phyloP scores from a whole-genome alignment of 2,797 vertebrate species.

The Poeciliopsis presidionis region DNA sequence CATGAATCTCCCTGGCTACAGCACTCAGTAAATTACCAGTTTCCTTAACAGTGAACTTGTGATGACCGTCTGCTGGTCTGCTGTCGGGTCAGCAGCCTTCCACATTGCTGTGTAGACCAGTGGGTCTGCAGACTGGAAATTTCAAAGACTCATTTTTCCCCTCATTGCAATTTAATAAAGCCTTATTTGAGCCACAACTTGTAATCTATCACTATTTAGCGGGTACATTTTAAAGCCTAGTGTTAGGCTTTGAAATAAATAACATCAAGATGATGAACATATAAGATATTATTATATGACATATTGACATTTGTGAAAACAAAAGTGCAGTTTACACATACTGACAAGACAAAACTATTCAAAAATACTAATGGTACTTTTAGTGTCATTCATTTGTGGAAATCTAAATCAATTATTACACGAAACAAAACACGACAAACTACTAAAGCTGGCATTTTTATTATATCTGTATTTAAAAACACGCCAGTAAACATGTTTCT shows the following conservation, averaged over 20 bases:
- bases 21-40: background rate
- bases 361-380: background rate
- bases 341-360: background rate
- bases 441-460: background rate
- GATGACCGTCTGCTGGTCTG: background rate
- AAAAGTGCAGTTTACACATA: background rate
- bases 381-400: background rate
- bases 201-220: background rate
- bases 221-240: background rate
- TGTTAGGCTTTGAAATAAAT: background rate
- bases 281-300: background rate
- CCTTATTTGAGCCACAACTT: background rate
- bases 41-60: background rate
- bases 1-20: background rate
- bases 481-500: background rate
- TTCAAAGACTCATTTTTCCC: background rate
- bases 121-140: background rate
- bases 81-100: background rate
- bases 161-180: background rate
- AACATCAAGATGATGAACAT: background rate
- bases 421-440: background rate
- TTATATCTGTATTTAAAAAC: background rate
- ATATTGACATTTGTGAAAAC: background rate
- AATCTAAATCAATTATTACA: background rate
- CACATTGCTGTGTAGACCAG: background rate